These are phyloP conservation scores for Corythaixoides concolor DNA, from an alignment of 2,113 vertebrate genomes.

Conservation along the genomic window DNA sequence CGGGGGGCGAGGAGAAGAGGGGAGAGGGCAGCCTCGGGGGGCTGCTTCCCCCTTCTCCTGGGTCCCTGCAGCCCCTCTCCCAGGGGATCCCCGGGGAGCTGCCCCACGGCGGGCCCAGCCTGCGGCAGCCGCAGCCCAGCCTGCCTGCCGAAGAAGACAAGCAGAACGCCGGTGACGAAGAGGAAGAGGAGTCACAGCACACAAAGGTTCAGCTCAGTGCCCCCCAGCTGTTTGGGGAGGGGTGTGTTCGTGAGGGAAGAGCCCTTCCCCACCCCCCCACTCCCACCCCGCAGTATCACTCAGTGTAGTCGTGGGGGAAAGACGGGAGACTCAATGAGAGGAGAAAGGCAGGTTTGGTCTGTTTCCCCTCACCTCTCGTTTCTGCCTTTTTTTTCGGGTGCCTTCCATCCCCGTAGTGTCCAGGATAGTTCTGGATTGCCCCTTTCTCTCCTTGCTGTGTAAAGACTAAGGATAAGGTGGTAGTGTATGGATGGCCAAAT, in stretches of 20 bases:
- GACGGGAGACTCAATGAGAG: fast-evolving
- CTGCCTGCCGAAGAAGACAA: no score
- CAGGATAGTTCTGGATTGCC: not conserved
- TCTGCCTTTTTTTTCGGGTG: not conserved
- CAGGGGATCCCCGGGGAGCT: not conserved
- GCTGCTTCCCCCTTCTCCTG: not conserved
- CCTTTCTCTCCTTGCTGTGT: fast-evolving
- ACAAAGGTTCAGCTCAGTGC: constrained; percentile 43
- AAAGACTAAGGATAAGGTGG: not conserved
- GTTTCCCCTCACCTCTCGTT: not conserved
- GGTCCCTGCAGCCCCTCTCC: not conserved
- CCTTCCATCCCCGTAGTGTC: fast-evolving
- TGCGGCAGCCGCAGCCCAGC: not conserved
- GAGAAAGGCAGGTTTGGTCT: not conserved
- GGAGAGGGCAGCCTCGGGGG: not conserved
- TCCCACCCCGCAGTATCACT: not conserved
- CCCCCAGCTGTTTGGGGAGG: not conserved
- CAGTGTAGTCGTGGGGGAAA: fast-evolving
- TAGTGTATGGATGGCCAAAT: not conserved
- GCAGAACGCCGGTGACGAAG: not conserved
- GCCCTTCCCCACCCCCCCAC: not conserved
- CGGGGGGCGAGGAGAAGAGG: not conserved
- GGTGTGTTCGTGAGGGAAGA: not conserved
- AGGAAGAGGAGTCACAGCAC: not conserved
- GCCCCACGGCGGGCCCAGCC: not conserved